Conservation (phyloP, 2,113 vertebrate species). For the Choloepus hoffmanni region DNA sequence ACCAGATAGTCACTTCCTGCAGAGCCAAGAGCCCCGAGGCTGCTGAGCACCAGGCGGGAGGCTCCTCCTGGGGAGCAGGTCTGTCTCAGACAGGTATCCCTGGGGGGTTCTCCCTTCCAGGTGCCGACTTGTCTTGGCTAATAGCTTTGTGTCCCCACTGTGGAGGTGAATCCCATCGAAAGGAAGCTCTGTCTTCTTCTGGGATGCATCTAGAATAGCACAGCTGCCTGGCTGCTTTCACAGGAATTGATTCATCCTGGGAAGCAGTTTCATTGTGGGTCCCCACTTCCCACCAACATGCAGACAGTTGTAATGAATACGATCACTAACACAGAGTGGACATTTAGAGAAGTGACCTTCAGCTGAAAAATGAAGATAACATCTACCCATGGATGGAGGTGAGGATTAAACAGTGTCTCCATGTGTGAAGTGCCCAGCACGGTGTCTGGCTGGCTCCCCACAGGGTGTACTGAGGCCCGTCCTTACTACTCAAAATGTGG, state of each 20-base stretch:
- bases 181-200: too few species aligned
- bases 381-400: not conserved
- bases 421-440: not conserved
- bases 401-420: not conserved
- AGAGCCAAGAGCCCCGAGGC: not conserved
- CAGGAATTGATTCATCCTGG: rapidly evolving
- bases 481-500: not conserved
- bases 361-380: not conserved
- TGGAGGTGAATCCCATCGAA: too few species aligned
- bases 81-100: not conserved
- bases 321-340: not conserved
- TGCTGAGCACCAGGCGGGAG: too few species aligned
- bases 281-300: not conserved
- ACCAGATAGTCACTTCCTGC: not conserved
- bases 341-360: not conserved
- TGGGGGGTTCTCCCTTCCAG: not conserved
- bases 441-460: not conserved
- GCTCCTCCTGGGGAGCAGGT: not conserved
- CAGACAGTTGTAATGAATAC: not conserved
- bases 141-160: not conserved
- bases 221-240: not conserved
- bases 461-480: not conserved
- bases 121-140: too few species aligned
- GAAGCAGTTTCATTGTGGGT: not conserved
- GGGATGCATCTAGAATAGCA: not conserved